Percentiles rank a stretch among this genome's conserved stretches.
These are phyloP conservation scores for Ahaetulla prasina DNA, from an alignment of 2,113 vertebrate genomes.

Conservation along the genomic window DNA sequence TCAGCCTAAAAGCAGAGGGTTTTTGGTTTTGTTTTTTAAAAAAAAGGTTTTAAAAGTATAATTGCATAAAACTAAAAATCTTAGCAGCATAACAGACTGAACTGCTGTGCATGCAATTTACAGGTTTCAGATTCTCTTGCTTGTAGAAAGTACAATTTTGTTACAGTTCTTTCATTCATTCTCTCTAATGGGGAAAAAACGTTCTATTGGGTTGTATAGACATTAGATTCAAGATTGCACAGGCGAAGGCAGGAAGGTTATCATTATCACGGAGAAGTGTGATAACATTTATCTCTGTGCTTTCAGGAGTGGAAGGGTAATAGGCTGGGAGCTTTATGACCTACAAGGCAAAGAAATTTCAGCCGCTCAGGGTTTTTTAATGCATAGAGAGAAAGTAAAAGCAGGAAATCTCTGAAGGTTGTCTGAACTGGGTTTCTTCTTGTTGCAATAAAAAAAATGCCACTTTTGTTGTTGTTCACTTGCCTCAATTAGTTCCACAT, in stretches of 20 bases:
- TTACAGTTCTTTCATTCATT: not conserved
- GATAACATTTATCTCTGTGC: slow-evolving; percentile 28
- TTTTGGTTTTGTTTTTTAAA: not conserved
- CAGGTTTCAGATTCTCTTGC: not conserved
- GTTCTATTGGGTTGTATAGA: not conserved
- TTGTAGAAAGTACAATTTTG: not conserved
- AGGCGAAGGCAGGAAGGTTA: slow-evolving; percentile 2
- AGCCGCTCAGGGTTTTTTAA: not conserved
- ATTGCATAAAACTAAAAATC: not conserved
- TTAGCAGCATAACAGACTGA: not conserved
- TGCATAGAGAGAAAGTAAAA: not conserved
- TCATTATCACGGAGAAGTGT: not conserved
- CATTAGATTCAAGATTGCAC: slow-evolving; percentile 7
- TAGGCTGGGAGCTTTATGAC: not conserved
- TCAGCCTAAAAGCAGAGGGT: not conserved
- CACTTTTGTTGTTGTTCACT: not conserved
- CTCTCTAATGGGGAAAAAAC: not conserved
- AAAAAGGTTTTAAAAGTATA: not conserved
- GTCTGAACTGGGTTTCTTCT: not conserved
- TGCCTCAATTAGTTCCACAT: not conserved
- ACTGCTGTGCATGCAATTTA: not conserved
- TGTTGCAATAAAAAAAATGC: not conserved
- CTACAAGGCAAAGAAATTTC: not conserved
- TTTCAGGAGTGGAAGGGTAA: slow-evolving; percentile 6
- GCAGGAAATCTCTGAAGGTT: slow-evolving; percentile 8